phyloP scores from a whole-genome alignment of 2,113 vertebrate genomes.

The Isichthys henryi region DNA sequence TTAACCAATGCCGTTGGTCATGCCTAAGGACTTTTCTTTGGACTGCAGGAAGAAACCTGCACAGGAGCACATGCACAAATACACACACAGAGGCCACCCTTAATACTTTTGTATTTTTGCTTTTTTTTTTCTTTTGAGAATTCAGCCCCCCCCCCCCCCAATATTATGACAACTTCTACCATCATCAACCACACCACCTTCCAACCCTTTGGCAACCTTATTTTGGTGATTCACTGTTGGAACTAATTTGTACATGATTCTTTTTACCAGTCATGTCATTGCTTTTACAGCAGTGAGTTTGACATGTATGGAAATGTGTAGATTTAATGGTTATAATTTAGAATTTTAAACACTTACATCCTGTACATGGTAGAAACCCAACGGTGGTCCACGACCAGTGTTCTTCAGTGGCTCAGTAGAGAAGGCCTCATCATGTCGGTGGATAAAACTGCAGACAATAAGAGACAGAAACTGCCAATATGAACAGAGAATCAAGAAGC shows the following conservation, averaged over 20 bases:
- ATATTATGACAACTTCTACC: background rate
- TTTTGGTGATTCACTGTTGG: background rate
- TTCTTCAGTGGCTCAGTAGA: slow-evolving; percentile 97
- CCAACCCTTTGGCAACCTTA: background rate
- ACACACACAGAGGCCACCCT: background rate
- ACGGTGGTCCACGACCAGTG: slow-evolving; percentile 86
- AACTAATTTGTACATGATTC: background rate
- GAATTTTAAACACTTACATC: slow-evolving; percentile 63
- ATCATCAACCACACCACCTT: background rate
- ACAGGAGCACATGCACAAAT: background rate
- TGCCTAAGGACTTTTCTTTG: background rate
- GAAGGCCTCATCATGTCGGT: slow-evolving; percentile 94
- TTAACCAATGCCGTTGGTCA: no score
- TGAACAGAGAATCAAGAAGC: background rate
- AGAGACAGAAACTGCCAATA: background rate
- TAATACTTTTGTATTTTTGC: background rate
- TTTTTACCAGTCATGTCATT: background rate
- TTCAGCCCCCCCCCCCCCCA: background rate
- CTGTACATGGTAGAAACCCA: slow-evolving; percentile 96
- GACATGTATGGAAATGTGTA: background rate
- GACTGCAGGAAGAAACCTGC: background rate
- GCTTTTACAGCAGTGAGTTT: background rate
- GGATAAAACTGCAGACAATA: slow-evolving; percentile 75
- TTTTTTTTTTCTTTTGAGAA: background rate
- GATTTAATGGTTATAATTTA: background rate